A percentile compares a stretch with the other conserved stretches of the same genome.
phyloP scores from a whole-genome alignment of 2,113 vertebrate genomes.

The Brachirus orientalis region DNA sequence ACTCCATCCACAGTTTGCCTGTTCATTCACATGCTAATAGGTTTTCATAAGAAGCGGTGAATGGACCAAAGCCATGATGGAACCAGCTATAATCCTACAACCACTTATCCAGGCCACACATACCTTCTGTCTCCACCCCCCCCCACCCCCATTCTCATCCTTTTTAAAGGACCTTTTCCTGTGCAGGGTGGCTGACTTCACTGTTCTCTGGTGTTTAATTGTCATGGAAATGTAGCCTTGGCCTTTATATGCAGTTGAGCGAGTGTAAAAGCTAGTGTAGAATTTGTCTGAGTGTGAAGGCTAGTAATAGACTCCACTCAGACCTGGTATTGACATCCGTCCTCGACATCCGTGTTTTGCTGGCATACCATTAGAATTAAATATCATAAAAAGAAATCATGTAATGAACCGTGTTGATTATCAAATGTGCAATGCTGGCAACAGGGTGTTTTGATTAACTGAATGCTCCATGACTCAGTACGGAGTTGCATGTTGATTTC shows the following conservation, averaged over 20 bases:
- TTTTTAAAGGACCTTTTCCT: slow-evolving; percentile 46
- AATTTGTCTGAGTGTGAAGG: slow-evolving; percentile 7
- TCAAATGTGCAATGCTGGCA: too few species aligned
- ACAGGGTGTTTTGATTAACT: too few species aligned
- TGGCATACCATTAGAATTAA: too few species aligned
- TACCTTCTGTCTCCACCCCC: slow-evolving; percentile 21
- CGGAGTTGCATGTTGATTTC: too few species aligned
- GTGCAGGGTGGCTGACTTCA: slow-evolving; percentile 52
- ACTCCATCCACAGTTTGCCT: slow-evolving; percentile 59
- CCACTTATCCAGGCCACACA: slow-evolving; percentile 67
- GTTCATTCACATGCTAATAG: slow-evolving; percentile 79
- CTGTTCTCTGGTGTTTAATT: slow-evolving; percentile 64
- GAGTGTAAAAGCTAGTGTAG: neutral
- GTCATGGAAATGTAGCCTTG: slow-evolving; percentile 67
- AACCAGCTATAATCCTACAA: slow-evolving; percentile 71
- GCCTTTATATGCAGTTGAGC: slow-evolving; percentile 23
- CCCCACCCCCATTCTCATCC: slow-evolving; percentile 50
- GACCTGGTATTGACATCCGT: too few species aligned
- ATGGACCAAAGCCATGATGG: slow-evolving; percentile 71
- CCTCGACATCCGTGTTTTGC: too few species aligned
- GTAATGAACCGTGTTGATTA: too few species aligned
- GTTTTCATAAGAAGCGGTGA: slow-evolving; percentile 74
- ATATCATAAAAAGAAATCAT: too few species aligned
- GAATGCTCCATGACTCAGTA: slow-evolving; percentile 2
- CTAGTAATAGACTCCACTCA: neutral